Evolutionary conservation across 2,888 invertebrate species (phyloP).

Genomic region (Leptopilina syphax): DNA sequence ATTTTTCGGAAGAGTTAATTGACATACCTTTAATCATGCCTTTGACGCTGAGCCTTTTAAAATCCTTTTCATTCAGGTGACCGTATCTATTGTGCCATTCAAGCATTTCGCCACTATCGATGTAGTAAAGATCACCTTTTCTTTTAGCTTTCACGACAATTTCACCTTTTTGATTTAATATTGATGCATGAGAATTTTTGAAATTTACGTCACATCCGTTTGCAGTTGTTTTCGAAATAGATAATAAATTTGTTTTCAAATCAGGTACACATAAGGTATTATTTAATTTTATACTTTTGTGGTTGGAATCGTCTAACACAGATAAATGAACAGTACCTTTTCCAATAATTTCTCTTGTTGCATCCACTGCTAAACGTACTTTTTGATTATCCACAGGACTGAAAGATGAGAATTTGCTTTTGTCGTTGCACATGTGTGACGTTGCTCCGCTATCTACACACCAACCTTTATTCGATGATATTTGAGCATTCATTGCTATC

Average conservation of each 20-base stretch:
- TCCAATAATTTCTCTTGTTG: constrained; percentile 45
- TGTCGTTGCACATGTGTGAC: constrained; percentile 49
- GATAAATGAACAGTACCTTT: constrained; percentile 45
- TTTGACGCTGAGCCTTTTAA: constrained; percentile 47
- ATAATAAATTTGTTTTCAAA: constrained; percentile 58
- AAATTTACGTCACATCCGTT: constrained; percentile 55
- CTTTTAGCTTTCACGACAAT: neutral
- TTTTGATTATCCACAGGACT: constrained; percentile 41
- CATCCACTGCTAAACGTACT: constrained; percentile 44
- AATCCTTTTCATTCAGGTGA: constrained; percentile 46
- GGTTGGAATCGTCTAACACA: constrained; percentile 30
- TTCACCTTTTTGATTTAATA: constrained; percentile 49
- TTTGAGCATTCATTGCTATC: constrained; percentile 34
- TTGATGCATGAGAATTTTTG: constrained; percentile 48
- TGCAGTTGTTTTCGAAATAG: too few relatives aligned
- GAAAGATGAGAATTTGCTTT: constrained; percentile 37
- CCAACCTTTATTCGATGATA: constrained; percentile 42
- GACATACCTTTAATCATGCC: too few relatives aligned
- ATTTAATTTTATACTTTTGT: constrained; percentile 45
- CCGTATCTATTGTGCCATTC: constrained; percentile 48
- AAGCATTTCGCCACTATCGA: constrained; percentile 8
- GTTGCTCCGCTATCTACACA: constrained; percentile 51
- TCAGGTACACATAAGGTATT: constrained; percentile 58
- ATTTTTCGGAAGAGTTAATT: too few relatives aligned
- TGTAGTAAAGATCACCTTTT: neutral